These are phyloP conservation scores for Vultur gryphus DNA, from an alignment of 2,797 vertebrate species.

Conservation along the genomic window DNA sequence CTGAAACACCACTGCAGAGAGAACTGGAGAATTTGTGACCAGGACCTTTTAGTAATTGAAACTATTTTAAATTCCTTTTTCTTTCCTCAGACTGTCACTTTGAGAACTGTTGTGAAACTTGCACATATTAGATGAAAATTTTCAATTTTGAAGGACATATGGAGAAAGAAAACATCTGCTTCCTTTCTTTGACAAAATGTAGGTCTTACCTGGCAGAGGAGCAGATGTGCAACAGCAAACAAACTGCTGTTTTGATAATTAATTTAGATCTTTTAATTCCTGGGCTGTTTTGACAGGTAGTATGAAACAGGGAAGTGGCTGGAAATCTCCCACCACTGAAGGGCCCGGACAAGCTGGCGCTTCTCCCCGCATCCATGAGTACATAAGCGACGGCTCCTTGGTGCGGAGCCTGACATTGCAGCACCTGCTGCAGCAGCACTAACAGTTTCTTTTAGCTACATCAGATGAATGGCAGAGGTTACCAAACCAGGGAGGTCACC, in stretches of 20 bases:
- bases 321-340: neutral
- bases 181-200: neutral
- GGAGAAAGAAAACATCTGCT: neutral
- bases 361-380: rapidly evolving
- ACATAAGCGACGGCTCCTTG: rapidly evolving
- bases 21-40: neutral
- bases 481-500: neutral
- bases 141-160: neutral
- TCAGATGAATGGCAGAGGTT: neutral
- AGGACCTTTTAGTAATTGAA: neutral
- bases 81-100: neutral
- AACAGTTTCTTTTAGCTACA: neutral
- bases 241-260: neutral
- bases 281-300: neutral
- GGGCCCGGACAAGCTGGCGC: neutral
- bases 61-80: neutral
- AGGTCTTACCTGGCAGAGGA: neutral
- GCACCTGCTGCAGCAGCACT: neutral
- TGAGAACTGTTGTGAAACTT: neutral
- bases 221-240: neutral
- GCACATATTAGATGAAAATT: neutral
- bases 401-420: neutral
- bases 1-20: neutral
- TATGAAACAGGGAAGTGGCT: neutral
- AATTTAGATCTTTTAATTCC: neutral